Percentiles rank a stretch among this genome's conserved stretches.
Evolutionary conservation across 1,140 invertebrate genomes (phyloP).

Genomic region (Stegodyphus dumicola): DNA sequence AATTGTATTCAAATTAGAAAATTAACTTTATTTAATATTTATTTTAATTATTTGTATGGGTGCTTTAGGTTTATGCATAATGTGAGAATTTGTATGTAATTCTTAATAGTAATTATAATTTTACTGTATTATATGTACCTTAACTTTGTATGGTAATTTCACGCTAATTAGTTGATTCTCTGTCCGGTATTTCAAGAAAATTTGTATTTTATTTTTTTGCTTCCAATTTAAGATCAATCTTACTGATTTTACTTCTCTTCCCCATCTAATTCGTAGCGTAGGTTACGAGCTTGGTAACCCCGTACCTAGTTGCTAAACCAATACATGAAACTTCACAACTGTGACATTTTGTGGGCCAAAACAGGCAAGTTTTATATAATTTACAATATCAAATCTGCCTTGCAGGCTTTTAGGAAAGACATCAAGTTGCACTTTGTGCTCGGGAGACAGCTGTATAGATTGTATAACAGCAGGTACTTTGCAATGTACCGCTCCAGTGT

Average conservation of each 20-base stretch:
- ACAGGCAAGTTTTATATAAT: constrained; percentile 63
- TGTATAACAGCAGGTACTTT: background rate
- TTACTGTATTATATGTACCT: too few species aligned
- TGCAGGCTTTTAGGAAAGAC: constrained; percentile 55
- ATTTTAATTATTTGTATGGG: too few species aligned
- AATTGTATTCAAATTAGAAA: too few species aligned
- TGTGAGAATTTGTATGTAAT: too few species aligned
- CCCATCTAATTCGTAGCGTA: constrained; percentile 72
- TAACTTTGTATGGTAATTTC: background rate
- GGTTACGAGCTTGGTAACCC: constrained; percentile 67
- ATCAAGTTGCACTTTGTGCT: constrained; percentile 37
- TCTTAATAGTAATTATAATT: too few species aligned
- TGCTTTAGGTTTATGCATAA: too few species aligned
- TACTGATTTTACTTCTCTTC: constrained; percentile 68
- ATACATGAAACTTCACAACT: constrained; percentile 61
- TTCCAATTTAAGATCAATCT: constrained; percentile 62
- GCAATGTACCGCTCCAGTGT: background rate
- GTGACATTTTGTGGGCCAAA: constrained; percentile 62
- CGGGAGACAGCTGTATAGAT: background rate
- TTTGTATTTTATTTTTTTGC: constrained; percentile 52
- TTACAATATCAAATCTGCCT: constrained; percentile 57
- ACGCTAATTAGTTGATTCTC: background rate
- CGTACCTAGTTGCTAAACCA: constrained; percentile 62
- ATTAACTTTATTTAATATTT: too few species aligned
- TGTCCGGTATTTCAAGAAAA: constrained; percentile 38